Conservation (phyloP, 2,888 invertebrate genomes). For the Hoplodrina blanda region DNA sequence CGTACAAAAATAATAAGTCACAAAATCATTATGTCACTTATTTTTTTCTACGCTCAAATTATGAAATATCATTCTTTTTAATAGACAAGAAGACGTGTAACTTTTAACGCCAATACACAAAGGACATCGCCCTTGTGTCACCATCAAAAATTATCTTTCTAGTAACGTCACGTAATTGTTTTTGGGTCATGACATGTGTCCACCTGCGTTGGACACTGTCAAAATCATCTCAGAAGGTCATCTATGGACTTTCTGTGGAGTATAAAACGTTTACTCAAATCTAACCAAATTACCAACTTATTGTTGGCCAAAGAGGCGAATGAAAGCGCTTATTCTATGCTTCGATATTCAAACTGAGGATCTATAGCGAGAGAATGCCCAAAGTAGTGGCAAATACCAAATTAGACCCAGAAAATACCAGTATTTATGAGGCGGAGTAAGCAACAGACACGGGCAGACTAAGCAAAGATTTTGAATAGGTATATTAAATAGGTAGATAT, state of each 20-base stretch:
- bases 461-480: too few species aligned
- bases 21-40: background rate
- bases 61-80: constrained; percentile 6
- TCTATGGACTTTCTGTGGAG: background rate
- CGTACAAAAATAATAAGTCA: too few species aligned
- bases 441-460: too few species aligned
- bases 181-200: constrained; percentile 55
- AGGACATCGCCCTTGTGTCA: constrained; percentile 30
- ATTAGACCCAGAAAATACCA: too few species aligned
- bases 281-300: too few species aligned
- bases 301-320: too few species aligned
- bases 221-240: constrained; percentile 8
- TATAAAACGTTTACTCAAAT: background rate
- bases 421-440: too few species aligned
- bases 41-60: background rate
- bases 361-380: too few species aligned
- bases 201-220: constrained; percentile 26
- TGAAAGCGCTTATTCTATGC: too few species aligned
- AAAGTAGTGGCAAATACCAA: too few species aligned
- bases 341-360: too few species aligned
- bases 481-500: too few species aligned
- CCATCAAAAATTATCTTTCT: constrained; percentile 53
- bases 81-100: constrained; percentile 14
- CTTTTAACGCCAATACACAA: constrained; percentile 40
- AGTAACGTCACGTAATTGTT: constrained; percentile 58